These are phyloP conservation scores for Oenanthe oenanthe DNA, from an alignment of 2,113 vertebrate genomes.

Conservation along the genomic window DNA sequence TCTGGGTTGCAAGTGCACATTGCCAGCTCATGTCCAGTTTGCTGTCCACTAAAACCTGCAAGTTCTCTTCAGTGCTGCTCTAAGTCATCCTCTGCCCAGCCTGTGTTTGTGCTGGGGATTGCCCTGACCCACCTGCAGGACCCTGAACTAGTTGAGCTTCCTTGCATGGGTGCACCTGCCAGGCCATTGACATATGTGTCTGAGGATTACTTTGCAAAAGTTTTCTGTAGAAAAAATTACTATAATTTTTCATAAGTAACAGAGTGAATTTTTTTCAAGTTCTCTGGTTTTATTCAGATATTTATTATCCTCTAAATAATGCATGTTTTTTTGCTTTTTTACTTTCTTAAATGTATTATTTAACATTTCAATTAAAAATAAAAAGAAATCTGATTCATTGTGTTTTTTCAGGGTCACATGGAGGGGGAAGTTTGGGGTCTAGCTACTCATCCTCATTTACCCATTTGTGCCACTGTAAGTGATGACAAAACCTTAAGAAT, in stretches of 20 bases:
- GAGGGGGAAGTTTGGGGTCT: constrained; percentile 98
- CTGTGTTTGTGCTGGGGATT: not conserved
- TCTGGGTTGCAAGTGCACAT: not conserved
- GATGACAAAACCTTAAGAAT: constrained; percentile 98
- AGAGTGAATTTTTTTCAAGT: not conserved
- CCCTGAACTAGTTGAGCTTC: not conserved
- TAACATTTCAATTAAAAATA: not conserved
- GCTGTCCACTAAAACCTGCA: not conserved
- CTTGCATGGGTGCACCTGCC: rapidly evolving
- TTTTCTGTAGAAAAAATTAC: not conserved
- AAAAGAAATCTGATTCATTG: not conserved
- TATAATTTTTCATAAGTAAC: not conserved
- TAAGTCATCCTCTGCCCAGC: not conserved
- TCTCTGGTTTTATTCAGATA: not conserved
- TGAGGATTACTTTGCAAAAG: not conserved
- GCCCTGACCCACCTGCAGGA: not conserved
- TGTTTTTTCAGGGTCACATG: constrained; percentile 92
- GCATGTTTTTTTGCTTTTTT: not conserved
- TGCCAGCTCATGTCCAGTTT: not conserved
- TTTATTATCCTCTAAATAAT: not conserved
- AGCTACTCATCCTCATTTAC: constrained; percentile 96
- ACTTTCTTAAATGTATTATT: not conserved
- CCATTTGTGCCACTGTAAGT: constrained; percentile 97
- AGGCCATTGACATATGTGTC: not conserved
- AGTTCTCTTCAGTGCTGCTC: not conserved